Evolutionary conservation across 2,113 vertebrate genomes (phyloP), one percentile per base, ranked within the genome.

Genomic region (Anser brachyrhynchus): DNA sequence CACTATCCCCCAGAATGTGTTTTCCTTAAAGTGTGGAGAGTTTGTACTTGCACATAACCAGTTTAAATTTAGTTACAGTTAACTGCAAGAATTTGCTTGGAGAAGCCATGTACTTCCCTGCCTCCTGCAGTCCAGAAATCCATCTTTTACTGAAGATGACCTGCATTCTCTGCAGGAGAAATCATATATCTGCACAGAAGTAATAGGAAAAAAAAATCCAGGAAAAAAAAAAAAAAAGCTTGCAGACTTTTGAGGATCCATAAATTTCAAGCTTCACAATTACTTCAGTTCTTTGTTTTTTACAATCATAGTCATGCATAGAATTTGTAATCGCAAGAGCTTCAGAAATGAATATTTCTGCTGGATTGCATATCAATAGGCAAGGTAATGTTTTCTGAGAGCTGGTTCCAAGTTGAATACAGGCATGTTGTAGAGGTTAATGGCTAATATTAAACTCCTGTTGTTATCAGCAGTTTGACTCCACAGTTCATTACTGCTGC

Each of bases 391-490:
- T 83, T 90, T 95, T 76, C 62, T 59, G 58, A 62, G 74, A 80
- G 54, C 37, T 76, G 4, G 9, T 90, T 95, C 73, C 62, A 85
- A 61, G 51, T 2, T 58, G 77, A 93, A 92, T 62, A n/a, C 58
- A 85, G 62, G 21, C 44, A 59, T 85, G 25, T 33, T 91, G 84
- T 65, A 92, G 81, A 94, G 91, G 93, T 92, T 92, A 97, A 95
- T 89, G 78, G 65, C 58, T 71, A 84, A 79, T 94, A 90, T 90
- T 71, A 95, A 95, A 91, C 58, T 91, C 89, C 87, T 82, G 74
- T 95, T 95, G 87, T 70, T 87, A 94, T 77, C 94, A 87, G 74
- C 31, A 22, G 81, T 58, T 83, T 94, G 81, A 92, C 71, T 94
- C 81, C 67, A 83, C 78, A 90, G 87, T 87, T 96, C 94, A 96